A percentile compares a stretch with the other conserved stretches of the same genome.
Conservation (phyloP, 2,888 invertebrate genomes). For the Megaustenia siamemsis region DNA sequence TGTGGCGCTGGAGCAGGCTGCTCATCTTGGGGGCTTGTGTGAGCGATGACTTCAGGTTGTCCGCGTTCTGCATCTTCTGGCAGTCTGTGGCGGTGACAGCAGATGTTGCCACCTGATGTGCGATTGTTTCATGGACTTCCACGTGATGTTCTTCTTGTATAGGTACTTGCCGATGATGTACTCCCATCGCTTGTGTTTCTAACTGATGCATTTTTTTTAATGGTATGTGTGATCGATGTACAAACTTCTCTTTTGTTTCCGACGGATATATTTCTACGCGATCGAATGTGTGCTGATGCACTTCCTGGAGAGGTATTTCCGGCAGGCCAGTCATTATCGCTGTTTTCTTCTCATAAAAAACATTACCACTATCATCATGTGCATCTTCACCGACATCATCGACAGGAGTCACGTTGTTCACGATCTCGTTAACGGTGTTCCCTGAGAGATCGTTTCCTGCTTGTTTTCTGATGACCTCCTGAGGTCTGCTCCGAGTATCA, state of each 20-base stretch:
- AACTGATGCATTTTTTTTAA: neutral
- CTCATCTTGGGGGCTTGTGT: conserved; percentile 57
- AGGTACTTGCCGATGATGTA: too few relatives aligned
- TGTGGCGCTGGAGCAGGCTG: conserved; percentile 71
- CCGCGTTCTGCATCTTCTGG: neutral
- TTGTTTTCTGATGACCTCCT: conserved; percentile 33
- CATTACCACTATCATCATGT: too few relatives aligned
- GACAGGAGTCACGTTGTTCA: neutral
- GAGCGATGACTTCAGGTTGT: too few relatives aligned
- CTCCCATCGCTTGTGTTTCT: neutral
- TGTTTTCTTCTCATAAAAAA: too few relatives aligned
- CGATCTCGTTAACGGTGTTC: neutral
- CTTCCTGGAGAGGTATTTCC: neutral
- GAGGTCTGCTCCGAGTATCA: conserved; percentile 55
- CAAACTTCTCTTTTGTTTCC: neutral
- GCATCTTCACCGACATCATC: neutral
- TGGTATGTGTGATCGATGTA: neutral
- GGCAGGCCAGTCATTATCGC: neutral
- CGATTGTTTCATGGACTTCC: neutral
- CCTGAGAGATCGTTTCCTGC: conserved; percentile 12
- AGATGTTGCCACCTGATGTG: neutral
- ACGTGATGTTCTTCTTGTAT: neutral
- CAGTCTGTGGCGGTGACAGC: neutral
- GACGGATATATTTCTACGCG: neutral
- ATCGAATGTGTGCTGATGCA: neutral